phyloP scores from a whole-genome alignment of 2,113 vertebrate species.

The Campylomormyrus tamandua region DNA sequence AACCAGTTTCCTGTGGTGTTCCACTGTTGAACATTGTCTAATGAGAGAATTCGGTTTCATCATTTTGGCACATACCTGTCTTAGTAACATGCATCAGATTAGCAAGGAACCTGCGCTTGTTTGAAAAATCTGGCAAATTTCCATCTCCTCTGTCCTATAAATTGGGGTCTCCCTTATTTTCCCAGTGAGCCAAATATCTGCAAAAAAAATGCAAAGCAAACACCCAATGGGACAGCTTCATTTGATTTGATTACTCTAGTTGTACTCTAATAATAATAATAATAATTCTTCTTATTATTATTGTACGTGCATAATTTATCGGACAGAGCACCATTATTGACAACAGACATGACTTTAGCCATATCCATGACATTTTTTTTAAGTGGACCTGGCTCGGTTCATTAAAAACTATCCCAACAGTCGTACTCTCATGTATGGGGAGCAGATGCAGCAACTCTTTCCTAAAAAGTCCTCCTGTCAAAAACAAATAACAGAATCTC shows the following conservation, averaged over 20 bases:
- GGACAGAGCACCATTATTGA: neutral
- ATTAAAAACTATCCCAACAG: neutral
- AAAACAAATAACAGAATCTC: no score
- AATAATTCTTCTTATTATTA: neutral
- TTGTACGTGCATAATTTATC: neutral
- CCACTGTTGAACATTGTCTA: neutral
- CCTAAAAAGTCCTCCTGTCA: no score
- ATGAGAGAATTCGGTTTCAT: neutral
- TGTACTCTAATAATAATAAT: neutral
- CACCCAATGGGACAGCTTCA: neutral
- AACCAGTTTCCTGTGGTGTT: neutral
- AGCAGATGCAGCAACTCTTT: no score
- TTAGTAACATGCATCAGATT: neutral
- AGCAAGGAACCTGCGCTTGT: neutral
- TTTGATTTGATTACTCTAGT: neutral
- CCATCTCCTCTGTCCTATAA: neutral
- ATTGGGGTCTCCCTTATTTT: neutral
- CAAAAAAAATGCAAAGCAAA: neutral
- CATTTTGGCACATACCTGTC: neutral
- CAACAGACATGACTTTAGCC: neutral
- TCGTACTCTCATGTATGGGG: no score
- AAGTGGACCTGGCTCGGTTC: neutral
- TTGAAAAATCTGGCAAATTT: neutral
- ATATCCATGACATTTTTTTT: neutral
- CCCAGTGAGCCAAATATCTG: neutral